Conservation (phyloP, 2,797 vertebrate genomes). For the Mus spretus region DNA sequence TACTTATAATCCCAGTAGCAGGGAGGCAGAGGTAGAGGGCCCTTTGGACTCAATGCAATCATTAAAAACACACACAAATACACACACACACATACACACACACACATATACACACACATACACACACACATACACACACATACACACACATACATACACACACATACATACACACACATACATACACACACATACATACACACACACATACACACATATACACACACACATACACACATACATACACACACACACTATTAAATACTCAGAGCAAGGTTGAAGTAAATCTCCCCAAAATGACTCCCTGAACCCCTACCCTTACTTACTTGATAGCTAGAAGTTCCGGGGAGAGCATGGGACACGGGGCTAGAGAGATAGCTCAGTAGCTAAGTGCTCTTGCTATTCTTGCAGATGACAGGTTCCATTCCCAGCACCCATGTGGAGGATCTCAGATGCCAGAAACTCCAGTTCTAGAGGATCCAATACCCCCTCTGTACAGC, state of each 20-base stretch:
- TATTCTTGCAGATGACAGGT: background rate
- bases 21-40: background rate
- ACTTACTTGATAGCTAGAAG: background rate
- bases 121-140: too few species aligned
- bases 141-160: too few species aligned
- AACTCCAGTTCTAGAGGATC: background rate
- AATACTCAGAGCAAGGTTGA: background rate
- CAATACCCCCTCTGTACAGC: background rate
- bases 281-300: conserved; percentile 55
- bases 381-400: background rate
- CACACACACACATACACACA: too few species aligned
- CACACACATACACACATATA: too few species aligned
- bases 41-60: background rate
- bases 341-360: background rate
- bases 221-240: too few species aligned
- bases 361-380: background rate
- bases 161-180: too few species aligned
- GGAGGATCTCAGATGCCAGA: background rate
- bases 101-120: too few species aligned
- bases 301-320: background rate
- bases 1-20: background rate
- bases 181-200: too few species aligned
- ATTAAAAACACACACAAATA: too few species aligned
- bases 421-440: background rate
- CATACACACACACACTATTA: background rate